Conservation (phyloP, 2,888 invertebrate species). For the Oeneis ivallda region DNA sequence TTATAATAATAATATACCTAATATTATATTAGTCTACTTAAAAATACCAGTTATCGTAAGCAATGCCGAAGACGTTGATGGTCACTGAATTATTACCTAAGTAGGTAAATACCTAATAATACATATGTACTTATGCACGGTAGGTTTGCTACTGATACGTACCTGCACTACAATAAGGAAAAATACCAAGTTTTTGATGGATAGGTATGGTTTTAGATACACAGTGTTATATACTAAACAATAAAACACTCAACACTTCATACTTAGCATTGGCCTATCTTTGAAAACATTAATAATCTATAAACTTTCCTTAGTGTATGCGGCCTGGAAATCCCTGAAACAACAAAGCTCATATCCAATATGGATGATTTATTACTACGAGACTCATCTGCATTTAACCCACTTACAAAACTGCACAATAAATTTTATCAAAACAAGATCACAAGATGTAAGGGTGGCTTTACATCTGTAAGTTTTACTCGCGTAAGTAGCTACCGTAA, state of each 20-base stretch:
- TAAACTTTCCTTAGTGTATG: constrained; percentile 31
- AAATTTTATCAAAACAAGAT: constrained; percentile 48
- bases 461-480: no score
- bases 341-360: constrained; percentile 44
- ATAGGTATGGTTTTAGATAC: neutral
- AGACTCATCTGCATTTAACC: constrained; percentile 56
- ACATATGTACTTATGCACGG: no score
- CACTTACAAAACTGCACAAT: constrained; percentile 54
- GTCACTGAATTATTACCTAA: neutral
- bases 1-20: no score
- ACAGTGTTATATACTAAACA: neutral
- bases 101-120: neutral
- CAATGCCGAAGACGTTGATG: no score
- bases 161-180: neutral
- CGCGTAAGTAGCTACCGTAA: no score
- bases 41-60: no score
- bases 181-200: neutral
- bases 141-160: no score
- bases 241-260: neutral
- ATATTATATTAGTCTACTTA: no score
- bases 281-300: constrained; percentile 26
- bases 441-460: no score
- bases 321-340: constrained; percentile 34
- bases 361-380: constrained; percentile 38
- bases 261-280: constrained; percentile 21